phyloP scores from a whole-genome alignment of 1,140 invertebrate species.

The Drosophila pseudoananassae region DNA sequence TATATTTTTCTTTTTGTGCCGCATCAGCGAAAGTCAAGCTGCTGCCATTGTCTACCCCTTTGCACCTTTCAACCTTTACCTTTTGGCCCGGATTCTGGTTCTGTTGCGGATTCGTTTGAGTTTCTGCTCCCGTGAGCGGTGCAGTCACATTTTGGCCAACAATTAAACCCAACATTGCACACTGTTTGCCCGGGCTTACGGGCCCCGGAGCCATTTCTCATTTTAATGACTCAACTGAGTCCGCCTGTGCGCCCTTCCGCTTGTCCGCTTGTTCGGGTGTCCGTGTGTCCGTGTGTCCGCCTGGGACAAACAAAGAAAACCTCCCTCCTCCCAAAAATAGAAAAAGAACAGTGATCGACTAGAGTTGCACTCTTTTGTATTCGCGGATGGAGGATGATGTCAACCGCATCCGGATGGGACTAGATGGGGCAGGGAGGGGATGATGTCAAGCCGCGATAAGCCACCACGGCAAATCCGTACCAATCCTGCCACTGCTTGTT shows the following conservation, averaged over 20 bases:
- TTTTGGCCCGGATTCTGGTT: constrained; percentile 38
- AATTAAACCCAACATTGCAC: constrained; percentile 72
- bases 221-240: constrained; percentile 78
- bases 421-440: constrained; percentile 6
- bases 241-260: background rate
- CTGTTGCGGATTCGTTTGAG: background rate
- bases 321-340: background rate
- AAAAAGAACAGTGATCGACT: constrained; percentile 12
- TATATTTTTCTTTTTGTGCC: constrained; percentile 20
- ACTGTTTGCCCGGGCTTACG: constrained; percentile 61
- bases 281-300: constrained; percentile 32
- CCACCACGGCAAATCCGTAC: constrained; percentile 30
- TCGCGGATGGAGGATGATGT: constrained; percentile 11
- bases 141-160: constrained; percentile 68
- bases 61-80: constrained; percentile 39
- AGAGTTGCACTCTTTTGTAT: constrained; percentile 10
- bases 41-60: constrained; percentile 16
- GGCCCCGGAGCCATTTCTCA: constrained; percentile 73
- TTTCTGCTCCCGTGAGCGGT: constrained; percentile 27
- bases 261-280: background rate
- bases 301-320: constrained; percentile 19
- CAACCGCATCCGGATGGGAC: constrained; percentile 10
- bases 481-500: constrained; percentile 34
- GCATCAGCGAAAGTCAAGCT: constrained; percentile 62
- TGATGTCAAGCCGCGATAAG: constrained; percentile 40